phyloP scores from a whole-genome alignment of 2,888 invertebrate genomes.

The Neoitamus cyanurus region DNA sequence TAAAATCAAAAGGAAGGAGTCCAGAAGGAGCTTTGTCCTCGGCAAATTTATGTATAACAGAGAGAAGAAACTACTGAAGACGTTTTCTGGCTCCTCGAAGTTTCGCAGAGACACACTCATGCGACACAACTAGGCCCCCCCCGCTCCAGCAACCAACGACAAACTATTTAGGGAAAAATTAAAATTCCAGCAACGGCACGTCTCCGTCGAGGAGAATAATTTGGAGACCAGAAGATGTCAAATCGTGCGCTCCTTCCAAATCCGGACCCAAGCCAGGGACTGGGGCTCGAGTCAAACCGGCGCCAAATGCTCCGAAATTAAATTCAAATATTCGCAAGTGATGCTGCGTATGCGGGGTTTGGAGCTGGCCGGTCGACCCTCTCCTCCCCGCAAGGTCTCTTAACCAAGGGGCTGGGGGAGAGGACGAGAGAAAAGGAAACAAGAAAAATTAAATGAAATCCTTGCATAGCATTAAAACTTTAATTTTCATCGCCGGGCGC shows the following conservation, averaged over 20 bases:
- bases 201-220: not conserved
- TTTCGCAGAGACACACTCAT: not conserved
- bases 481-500: conserved; percentile 47
- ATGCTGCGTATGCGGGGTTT: not conserved
- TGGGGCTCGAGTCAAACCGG: conserved; percentile 32
- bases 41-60: not conserved
- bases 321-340: conserved; percentile 49
- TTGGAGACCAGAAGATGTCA: not conserved
- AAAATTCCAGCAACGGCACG: not conserved
- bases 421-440: not conserved
- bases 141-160: not conserved
- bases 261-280: not conserved
- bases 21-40: not conserved
- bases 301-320: conserved; percentile 51
- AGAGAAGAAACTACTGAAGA: not conserved
- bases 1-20: not conserved
- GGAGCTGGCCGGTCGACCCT: not conserved
- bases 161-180: not conserved
- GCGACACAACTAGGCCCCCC: not conserved
- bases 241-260: not conserved
- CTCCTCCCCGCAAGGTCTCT: not conserved
- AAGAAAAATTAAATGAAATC: conserved; percentile 50
- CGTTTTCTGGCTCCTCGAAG: not conserved
- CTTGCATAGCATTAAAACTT: conserved; percentile 52
- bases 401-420: not conserved